Evolutionary conservation across 2,888 invertebrate genomes (phyloP).

Genomic region (Malacosoma neustria): DNA sequence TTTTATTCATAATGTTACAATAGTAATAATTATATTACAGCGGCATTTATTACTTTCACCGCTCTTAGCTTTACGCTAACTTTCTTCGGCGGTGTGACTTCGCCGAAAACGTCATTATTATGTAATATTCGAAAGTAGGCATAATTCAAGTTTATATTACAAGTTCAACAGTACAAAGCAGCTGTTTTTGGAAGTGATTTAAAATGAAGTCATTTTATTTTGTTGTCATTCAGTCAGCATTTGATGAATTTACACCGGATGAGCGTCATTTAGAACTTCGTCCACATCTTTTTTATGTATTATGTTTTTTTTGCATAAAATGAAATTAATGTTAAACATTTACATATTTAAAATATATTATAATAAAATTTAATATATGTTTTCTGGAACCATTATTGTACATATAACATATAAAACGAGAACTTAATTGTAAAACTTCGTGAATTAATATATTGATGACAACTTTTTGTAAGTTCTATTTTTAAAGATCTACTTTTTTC

Average conservation of each 20-base stretch:
- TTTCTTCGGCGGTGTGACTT: constrained; percentile 43
- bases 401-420: too few relatives aligned
- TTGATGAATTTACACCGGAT: background rate
- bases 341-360: too few relatives aligned
- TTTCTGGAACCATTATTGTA: too few relatives aligned
- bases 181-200: background rate
- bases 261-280: background rate
- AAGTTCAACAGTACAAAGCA: constrained; percentile 11
- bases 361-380: too few relatives aligned
- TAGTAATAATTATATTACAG: constrained; percentile 47
- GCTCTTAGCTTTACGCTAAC: constrained; percentile 42
- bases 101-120: constrained; percentile 26
- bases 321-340: too few relatives aligned
- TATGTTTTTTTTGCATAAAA: too few relatives aligned
- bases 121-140: constrained; percentile 12
- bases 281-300: background rate
- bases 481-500: too few relatives aligned
- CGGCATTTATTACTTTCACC: constrained; percentile 52
- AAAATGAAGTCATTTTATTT: background rate
- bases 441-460: too few relatives aligned
- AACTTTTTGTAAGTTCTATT: too few relatives aligned
- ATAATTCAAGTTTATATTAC: constrained; percentile 8
- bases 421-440: too few relatives aligned
- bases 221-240: background rate
- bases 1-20: constrained; percentile 49